Evolutionary conservation across 2,888 invertebrate genomes (phyloP).

Genomic region (Pyrrhosoma nymphula): DNA sequence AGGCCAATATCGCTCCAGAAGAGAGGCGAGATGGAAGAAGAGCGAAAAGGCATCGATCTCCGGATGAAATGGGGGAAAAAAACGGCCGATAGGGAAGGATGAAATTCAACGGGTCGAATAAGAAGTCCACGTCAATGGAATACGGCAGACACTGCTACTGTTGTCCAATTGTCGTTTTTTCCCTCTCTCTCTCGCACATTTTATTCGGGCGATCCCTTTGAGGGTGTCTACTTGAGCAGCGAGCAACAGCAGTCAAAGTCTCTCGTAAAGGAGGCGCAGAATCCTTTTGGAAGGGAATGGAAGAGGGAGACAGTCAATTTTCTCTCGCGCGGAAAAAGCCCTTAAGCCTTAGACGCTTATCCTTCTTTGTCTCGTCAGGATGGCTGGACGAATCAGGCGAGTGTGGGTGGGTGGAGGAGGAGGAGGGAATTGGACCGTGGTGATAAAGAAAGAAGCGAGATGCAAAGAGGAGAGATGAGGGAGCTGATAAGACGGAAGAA

Average conservation of each 20-base stretch:
- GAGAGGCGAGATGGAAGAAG: neutral
- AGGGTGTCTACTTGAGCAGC: neutral
- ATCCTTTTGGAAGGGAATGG: neutral
- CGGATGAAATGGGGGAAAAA: neutral
- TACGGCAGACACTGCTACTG: no score
- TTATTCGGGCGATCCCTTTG: neutral
- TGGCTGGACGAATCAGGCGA: neutral
- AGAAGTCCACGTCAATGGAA: neutral
- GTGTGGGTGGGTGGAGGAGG: neutral
- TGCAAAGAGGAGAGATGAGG: neutral
- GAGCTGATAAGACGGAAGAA: neutral
- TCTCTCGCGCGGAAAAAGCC: neutral
- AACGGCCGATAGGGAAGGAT: no score
- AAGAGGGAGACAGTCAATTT: slow-evolving; percentile 11
- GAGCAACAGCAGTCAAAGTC: slow-evolving; percentile 13
- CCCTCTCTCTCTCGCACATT: neutral
- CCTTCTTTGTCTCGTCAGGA: slow-evolving; percentile 7
- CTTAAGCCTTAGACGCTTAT: slow-evolving; percentile 9
- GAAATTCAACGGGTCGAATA: neutral
- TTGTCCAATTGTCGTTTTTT: neutral
- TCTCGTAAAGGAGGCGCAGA: neutral
- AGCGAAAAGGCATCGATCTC: neutral
- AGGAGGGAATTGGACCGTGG: no score
- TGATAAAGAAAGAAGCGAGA: neutral
- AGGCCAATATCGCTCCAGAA: no score